Evolutionary conservation across 2,888 invertebrate species (phyloP).

Genomic region (Lamellibrachia columna): DNA sequence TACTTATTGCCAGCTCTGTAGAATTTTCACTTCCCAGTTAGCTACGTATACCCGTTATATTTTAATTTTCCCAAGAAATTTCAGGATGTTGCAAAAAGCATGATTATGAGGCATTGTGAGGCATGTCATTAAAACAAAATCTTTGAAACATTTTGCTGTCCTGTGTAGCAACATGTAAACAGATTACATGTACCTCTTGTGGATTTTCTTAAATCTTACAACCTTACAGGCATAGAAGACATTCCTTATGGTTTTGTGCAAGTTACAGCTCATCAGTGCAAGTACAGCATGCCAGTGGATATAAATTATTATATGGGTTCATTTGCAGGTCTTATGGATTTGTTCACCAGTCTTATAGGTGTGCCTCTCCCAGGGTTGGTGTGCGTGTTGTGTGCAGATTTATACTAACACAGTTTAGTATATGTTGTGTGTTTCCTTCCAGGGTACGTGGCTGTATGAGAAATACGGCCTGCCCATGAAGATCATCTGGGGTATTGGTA

Average conservation of each 20-base stretch:
- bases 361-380: no score
- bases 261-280: no score
- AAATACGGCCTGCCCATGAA: conserved; percentile 20
- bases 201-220: no score
- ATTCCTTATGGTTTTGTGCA: no score
- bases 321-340: not conserved
- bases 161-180: not conserved
- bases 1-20: not conserved
- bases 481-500: conserved; percentile 83
- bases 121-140: not conserved
- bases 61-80: not conserved
- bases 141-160: not conserved
- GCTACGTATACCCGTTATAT: not conserved
- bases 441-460: not conserved
- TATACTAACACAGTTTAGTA: not conserved
- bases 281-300: no score
- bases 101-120: not conserved
- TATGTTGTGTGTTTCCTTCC: not conserved
- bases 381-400: no score
- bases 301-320: no score
- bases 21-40: not conserved
- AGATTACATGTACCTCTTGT: not conserved
- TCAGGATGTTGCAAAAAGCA: not conserved
- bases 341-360: not conserved
- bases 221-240: no score